Conservation (phyloP, 2,113 vertebrate genomes). For the Callorhinus ursinus region DNA sequence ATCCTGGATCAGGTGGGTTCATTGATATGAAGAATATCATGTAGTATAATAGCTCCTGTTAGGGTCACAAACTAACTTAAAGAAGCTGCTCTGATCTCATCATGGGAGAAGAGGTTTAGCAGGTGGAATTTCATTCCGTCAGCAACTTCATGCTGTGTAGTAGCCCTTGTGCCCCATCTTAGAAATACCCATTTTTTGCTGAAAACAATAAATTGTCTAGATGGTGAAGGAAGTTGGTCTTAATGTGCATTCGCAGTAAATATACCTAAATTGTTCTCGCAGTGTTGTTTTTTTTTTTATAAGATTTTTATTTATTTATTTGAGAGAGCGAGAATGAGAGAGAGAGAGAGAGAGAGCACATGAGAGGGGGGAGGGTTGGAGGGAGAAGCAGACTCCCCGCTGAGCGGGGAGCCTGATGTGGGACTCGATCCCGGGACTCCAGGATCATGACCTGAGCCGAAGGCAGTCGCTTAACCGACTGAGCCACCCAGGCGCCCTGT, state of each 20-base stretch:
- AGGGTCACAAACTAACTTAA: neutral
- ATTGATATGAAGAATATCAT: neutral
- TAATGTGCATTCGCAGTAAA: neutral
- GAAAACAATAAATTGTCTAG: neutral
- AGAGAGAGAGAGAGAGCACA: too few species aligned
- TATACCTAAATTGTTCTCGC: neutral
- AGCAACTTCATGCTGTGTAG: neutral
- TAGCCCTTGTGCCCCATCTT: neutral
- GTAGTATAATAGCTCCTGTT: neutral
- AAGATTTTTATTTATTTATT: too few species aligned
- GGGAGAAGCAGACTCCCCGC: too few species aligned
- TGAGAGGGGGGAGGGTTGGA: too few species aligned
- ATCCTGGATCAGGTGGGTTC: neutral
- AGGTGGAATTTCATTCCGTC: neutral
- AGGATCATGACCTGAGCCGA: too few species aligned
- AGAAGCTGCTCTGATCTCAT: neutral
- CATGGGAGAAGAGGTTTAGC: neutral
- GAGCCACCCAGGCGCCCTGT: neutral
- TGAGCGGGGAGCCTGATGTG: too few species aligned
- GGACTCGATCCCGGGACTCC: too few species aligned
- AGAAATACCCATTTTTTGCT: neutral
- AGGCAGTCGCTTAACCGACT: too few species aligned
- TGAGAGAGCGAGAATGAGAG: too few species aligned
- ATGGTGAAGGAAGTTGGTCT: neutral
- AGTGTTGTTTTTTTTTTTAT: neutral